Percentiles rank a stretch among this genome's conserved stretches.
Evolutionary conservation across 2,113 vertebrate genomes (phyloP).

Genomic region (Cyprinodon tularosa): DNA sequence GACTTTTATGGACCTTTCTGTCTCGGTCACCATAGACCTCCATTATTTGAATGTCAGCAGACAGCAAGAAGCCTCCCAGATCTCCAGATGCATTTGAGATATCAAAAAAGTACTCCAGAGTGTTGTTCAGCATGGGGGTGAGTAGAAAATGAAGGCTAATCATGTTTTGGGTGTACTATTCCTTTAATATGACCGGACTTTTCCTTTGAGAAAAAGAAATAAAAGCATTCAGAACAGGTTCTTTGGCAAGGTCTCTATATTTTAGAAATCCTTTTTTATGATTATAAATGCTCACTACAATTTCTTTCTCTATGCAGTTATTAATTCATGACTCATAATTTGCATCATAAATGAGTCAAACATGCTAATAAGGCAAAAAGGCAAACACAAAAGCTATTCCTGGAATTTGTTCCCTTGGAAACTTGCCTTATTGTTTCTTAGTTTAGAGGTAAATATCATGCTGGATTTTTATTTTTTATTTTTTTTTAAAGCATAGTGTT

Average conservation of each 20-base stretch:
- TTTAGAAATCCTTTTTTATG: conserved; percentile 4
- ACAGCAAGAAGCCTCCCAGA: no score
- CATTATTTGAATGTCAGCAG: no score
- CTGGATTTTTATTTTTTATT: conserved; percentile 6
- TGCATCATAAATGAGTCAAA: conserved; percentile 57
- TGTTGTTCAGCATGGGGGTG: no score
- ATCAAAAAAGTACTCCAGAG: no score
- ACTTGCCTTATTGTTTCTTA: conserved; percentile 47
- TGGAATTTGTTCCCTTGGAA: conserved; percentile 37
- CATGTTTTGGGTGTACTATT: no score
- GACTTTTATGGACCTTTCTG: no score
- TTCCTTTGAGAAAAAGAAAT: no score
- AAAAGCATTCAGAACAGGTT: not conserved
- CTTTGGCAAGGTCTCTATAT: not conserved
- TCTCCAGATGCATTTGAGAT: no score
- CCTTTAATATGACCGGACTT: no score
- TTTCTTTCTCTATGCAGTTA: conserved; percentile 34
- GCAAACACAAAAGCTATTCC: conserved; percentile 41
- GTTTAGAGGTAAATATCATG: conserved; percentile 48
- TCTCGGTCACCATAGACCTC: no score
- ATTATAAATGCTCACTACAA: conserved; percentile 30
- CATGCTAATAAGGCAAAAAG: conserved; percentile 35
- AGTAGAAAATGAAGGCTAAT: no score
- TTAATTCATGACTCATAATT: conserved; percentile 43
- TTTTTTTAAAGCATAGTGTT: conserved; percentile 33